Conservation (phyloP, 2,113 vertebrate species). For the Neoarius graeffei region DNA sequence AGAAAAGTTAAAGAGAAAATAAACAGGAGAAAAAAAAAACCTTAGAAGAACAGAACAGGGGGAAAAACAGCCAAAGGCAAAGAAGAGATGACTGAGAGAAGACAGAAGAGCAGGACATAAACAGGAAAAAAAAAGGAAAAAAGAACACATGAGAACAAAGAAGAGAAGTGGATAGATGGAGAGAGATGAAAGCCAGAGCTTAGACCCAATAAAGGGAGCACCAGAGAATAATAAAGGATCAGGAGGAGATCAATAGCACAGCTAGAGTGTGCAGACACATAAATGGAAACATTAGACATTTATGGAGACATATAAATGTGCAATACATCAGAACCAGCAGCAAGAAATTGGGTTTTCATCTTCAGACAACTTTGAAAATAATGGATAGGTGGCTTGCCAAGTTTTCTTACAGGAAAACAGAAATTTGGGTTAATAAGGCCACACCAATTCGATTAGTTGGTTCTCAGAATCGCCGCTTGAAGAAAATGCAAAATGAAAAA, state of each 20-base stretch:
- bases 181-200: neutral
- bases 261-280: neutral
- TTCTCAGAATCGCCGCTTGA: too few relatives aligned
- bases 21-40: neutral
- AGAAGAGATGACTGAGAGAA: conserved; percentile 8
- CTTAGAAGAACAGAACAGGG: neutral
- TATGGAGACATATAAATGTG: neutral
- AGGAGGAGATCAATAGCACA: neutral
- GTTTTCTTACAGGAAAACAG: neutral
- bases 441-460: too few relatives aligned
- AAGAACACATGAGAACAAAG: neutral
- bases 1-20: neutral
- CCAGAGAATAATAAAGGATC: neutral
- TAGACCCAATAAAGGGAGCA: conserved; percentile 1
- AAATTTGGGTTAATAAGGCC: neutral
- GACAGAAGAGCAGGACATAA: conserved; percentile 8
- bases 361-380: neutral
- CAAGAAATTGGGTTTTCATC: neutral
- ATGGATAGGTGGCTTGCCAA: neutral
- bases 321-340: neutral
- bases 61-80: neutral
- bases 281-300: neutral
- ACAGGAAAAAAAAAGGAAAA: neutral
- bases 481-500: too few relatives aligned
- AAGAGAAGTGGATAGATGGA: neutral